Conservation (phyloP, 2,797 vertebrate genomes). For the Oophaga sylvatica region DNA sequence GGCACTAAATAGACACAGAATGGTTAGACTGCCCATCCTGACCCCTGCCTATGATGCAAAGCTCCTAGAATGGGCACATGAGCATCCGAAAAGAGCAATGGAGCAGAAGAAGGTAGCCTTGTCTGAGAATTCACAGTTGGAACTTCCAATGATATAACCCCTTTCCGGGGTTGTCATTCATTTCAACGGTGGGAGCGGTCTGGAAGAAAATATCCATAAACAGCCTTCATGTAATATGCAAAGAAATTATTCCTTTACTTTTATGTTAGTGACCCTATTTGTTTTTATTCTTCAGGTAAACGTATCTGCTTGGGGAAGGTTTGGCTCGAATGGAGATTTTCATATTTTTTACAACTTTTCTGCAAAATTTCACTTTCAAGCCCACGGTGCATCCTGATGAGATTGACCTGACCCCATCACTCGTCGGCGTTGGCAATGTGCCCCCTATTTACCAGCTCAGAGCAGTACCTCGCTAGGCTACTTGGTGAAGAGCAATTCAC, state of each 20-base stretch:
- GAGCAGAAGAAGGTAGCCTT: too few species aligned
- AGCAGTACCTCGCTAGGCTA: constrained; percentile 22
- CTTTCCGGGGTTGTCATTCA: not conserved
- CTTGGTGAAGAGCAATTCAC: not conserved
- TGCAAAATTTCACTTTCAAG: constrained; percentile 66
- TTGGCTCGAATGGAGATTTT: constrained; percentile 70
- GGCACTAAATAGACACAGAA: too few species aligned
- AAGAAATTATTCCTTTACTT: not conserved
- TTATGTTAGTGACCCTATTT: not conserved
- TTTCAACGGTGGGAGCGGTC: not conserved
- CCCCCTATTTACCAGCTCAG: constrained; percentile 12
- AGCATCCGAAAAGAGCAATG: too few species aligned
- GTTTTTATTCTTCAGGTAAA: constrained; percentile 61
- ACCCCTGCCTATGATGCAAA: too few species aligned
- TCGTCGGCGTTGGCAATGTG: constrained; percentile 43
- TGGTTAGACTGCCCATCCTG: too few species aligned
- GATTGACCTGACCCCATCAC: constrained; percentile 52
- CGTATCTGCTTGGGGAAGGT: constrained; percentile 67
- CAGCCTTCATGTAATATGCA: not conserved
- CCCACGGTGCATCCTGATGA: constrained; percentile 46
- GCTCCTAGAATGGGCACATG: too few species aligned
- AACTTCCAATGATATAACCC: too few species aligned
- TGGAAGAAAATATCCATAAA: not conserved
- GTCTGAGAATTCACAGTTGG: too few species aligned
- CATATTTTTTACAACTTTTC: constrained; percentile 67